Conservation (phyloP, 1,140 invertebrate genomes). For the Micrasema minimum region DNA sequence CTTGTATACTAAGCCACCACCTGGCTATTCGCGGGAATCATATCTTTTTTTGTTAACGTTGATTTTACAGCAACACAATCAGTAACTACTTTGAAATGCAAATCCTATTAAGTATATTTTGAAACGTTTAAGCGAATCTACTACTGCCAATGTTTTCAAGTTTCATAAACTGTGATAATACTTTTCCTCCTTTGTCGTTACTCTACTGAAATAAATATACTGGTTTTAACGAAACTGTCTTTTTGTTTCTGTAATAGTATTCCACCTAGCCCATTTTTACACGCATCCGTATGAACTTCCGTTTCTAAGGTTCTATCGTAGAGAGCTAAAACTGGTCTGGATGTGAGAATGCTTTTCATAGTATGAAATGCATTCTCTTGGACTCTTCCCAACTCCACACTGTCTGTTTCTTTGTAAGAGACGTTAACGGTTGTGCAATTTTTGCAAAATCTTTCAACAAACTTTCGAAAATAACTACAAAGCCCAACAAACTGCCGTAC, state of each 20-base stretch:
- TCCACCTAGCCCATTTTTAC: neutral
- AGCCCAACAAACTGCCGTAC: neutral
- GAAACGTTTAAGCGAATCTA: neutral
- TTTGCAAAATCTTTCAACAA: constrained; percentile 6
- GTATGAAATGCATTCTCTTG: neutral
- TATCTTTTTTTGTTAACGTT: too few relatives aligned
- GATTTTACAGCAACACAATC: constrained; percentile 6
- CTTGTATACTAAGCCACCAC: constrained; percentile 56
- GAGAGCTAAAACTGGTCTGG: neutral
- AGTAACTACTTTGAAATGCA: constrained; percentile 1
- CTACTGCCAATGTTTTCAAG: neutral
- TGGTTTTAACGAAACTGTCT: neutral
- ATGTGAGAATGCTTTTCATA: neutral
- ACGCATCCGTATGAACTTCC: constrained; percentile 1
- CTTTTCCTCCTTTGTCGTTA: neutral
- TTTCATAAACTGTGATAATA: constrained; percentile 13
- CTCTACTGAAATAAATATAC: constrained; percentile 12
- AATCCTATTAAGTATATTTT: neutral
- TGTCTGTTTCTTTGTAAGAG: neutral
- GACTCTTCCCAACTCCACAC: neutral
- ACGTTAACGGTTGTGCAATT: neutral
- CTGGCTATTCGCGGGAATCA: constrained; percentile 39
- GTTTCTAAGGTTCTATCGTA: neutral
- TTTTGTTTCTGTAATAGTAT: neutral
- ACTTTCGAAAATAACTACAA: neutral